Evolutionary conservation across 2,113 vertebrate species (phyloP).

Genomic region (Cavia porcellus): DNA sequence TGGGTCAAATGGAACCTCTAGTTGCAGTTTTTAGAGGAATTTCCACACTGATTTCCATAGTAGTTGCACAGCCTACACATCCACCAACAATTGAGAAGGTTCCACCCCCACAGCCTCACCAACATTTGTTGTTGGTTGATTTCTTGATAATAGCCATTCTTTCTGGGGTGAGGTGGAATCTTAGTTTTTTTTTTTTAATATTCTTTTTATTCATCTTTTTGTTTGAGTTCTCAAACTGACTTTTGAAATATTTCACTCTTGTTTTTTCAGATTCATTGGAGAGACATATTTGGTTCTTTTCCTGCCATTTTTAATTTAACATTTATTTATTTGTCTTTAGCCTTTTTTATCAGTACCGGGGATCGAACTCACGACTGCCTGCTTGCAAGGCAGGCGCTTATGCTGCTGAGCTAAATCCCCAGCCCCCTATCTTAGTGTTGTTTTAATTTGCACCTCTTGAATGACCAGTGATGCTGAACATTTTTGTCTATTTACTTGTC

Average conservation of each 20-base stretch:
- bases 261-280: slow-evolving; percentile 39
- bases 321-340: too few relatives aligned
- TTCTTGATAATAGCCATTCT: background rate
- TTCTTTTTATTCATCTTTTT: slow-evolving; percentile 59
- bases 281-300: slow-evolving; percentile 4
- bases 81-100: background rate
- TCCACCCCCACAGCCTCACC: background rate
- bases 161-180: background rate
- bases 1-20: background rate
- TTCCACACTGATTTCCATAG: background rate
- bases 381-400: too few relatives aligned
- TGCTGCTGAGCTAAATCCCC: too few relatives aligned
- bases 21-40: background rate
- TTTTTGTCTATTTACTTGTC: background rate
- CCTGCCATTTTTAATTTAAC: background rate
- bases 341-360: too few relatives aligned
- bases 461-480: background rate
- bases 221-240: slow-evolving; percentile 48
- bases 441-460: background rate
- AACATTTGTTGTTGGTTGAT: background rate
- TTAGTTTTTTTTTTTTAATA: too few relatives aligned
- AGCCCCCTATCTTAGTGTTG: background rate
- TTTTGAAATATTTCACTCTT: slow-evolving; percentile 79
- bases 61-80: background rate
- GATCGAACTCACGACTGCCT: too few relatives aligned